A percentile compares a stretch with the other conserved stretches of the same genome.
These are phyloP conservation scores for Larimichthys crocea DNA, from an alignment of 2,113 vertebrate genomes.

Conservation along the genomic window DNA sequence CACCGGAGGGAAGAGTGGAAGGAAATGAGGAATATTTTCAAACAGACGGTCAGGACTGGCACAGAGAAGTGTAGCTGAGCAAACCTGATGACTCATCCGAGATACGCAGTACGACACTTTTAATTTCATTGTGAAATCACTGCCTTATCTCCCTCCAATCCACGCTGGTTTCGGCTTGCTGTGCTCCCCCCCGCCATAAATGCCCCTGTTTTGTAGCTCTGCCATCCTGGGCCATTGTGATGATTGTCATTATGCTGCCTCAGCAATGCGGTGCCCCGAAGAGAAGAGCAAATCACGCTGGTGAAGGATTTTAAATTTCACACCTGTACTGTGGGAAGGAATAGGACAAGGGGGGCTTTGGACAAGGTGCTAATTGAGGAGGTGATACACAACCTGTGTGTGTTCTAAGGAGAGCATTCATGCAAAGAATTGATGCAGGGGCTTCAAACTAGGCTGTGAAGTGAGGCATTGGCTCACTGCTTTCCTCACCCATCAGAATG, in stretches of 20 bases:
- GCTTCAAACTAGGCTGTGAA: slow-evolving; percentile 51
- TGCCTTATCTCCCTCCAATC: slow-evolving; percentile 46
- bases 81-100: slow-evolving; percentile 73
- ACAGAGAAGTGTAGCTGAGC: slow-evolving; percentile 26
- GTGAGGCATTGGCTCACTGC: slow-evolving; percentile 26
- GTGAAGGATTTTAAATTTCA: slow-evolving; percentile 65
- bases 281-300: slow-evolving; percentile 48
- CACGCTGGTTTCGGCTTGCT: slow-evolving; percentile 61
- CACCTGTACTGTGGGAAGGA: slow-evolving; percentile 54
- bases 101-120: slow-evolving; percentile 40
- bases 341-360: slow-evolving; percentile 52
- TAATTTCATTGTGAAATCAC: slow-evolving; percentile 70
- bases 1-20: slow-evolving; percentile 18
- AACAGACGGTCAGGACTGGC: slow-evolving; percentile 65
- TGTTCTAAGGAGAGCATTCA: slow-evolving; percentile 50
- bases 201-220: slow-evolving; percentile 42
- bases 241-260: slow-evolving; percentile 78
- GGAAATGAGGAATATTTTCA: slow-evolving; percentile 29
- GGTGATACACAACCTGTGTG: slow-evolving; percentile 55
- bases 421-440: slow-evolving; percentile 65
- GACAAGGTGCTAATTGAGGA: slow-evolving; percentile 79
- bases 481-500: slow-evolving; percentile 34
- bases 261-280: slow-evolving; percentile 61
- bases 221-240: slow-evolving; percentile 51
- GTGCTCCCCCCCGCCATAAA: slow-evolving; percentile 44